These are phyloP conservation scores for Drosophila pegasa DNA, from an alignment of 2,888 invertebrate species.

Conservation along the genomic window DNA sequence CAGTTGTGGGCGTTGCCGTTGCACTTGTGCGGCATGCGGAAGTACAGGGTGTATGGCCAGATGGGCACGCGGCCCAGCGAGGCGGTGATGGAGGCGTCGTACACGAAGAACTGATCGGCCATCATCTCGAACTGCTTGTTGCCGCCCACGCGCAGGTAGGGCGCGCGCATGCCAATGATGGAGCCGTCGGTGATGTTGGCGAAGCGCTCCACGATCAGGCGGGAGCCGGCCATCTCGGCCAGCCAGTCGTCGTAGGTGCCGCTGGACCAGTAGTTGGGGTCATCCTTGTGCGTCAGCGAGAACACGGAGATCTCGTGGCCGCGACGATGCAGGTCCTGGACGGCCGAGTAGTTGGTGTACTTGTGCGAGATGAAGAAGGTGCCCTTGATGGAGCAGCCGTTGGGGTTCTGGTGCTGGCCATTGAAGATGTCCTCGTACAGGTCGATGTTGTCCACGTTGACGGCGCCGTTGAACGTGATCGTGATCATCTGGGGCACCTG, in stretches of 20 bases:
- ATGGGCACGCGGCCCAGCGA: conserved; percentile 95
- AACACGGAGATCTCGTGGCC: conserved; percentile 97
- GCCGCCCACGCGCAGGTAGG: conserved; percentile 95
- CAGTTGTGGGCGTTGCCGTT: conserved; percentile 97
- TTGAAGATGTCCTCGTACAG: conserved; percentile 96
- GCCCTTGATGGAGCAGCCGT: conserved; percentile 94
- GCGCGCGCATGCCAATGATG: conserved; percentile 94
- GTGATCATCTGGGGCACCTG: conserved; percentile 97
- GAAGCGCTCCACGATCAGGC: conserved; percentile 94
- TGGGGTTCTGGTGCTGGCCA: conserved; percentile 93
- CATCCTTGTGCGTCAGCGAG: conserved; percentile 96
- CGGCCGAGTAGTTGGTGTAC: conserved; percentile 95
- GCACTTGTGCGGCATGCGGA: conserved; percentile 98
- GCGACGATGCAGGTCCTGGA: conserved; percentile 94
- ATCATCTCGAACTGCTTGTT: conserved; percentile 99
- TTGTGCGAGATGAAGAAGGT: conserved; percentile 97
- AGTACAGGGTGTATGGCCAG: conserved; percentile 99
- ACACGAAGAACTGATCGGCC: conserved; percentile 97
- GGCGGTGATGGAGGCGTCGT: conserved; percentile 97
- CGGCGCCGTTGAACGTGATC: conserved; percentile 96
- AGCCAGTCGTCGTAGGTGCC: conserved; percentile 96
- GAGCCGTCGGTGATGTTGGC: conserved; percentile 96
- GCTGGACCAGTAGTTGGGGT: conserved; percentile 94
- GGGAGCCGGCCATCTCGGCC: conserved; percentile 96
- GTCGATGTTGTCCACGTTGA: conserved; percentile 96